Evolutionary conservation across 2,888 invertebrate genomes (phyloP).

Genomic region (Conomelus anceps): DNA sequence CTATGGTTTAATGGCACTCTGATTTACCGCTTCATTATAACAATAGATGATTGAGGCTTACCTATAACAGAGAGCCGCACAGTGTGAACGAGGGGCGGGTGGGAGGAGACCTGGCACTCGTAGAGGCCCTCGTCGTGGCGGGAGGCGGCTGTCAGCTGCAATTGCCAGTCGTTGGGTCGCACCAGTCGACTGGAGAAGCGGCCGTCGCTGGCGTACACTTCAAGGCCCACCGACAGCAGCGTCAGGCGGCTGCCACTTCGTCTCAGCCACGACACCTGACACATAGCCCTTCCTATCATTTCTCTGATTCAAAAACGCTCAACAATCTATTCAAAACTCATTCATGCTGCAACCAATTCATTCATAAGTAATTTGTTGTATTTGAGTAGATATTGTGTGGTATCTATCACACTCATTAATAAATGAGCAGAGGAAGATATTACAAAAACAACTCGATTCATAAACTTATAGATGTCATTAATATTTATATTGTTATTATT

Average conservation of each 20-base stretch:
- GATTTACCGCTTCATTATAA: too few relatives aligned
- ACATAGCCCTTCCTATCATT: background rate
- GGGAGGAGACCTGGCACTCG: conserved; percentile 69
- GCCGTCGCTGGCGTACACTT: conserved; percentile 47
- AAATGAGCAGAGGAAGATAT: too few relatives aligned
- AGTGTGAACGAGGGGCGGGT: conserved; percentile 63
- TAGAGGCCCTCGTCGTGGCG: conserved; percentile 68
- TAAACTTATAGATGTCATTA: too few relatives aligned
- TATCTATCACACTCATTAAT: too few relatives aligned
- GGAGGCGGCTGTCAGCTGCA: conserved; percentile 63
- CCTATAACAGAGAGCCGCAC: conserved; percentile 64
- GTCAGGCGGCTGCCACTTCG: conserved; percentile 59
- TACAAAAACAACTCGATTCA: too few relatives aligned
- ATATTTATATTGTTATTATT: too few relatives aligned
- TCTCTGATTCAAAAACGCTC: background rate
- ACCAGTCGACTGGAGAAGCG: conserved; percentile 61
- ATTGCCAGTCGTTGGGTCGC: conserved; percentile 68
- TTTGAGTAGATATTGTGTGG: too few relatives aligned
- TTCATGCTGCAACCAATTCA: too few relatives aligned
- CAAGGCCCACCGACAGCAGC: conserved; percentile 59
- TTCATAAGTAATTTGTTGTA: too few relatives aligned
- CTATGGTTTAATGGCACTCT: too few relatives aligned
- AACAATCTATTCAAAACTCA: too few relatives aligned
- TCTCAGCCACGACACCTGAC: conserved; percentile 60
- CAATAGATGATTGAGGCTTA: conserved; percentile 42